Base-by-base conservation (phyloP, 2,797 vertebrate genomes). In the Halcyon smyrnensis region DNA sequence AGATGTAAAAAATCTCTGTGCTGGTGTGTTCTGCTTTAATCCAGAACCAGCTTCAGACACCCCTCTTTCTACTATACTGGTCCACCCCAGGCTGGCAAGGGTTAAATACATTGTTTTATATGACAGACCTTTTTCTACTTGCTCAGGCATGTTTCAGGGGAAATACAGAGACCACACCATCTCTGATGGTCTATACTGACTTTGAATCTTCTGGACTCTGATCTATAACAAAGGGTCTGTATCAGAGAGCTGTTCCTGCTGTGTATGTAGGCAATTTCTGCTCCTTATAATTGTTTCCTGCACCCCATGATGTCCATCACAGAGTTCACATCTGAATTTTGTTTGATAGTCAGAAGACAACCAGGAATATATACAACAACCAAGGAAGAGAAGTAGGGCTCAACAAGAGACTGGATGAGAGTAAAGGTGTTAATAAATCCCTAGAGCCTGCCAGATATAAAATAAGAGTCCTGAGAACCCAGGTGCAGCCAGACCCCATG, bases 161-260 rank as follows among this genome's bases (percentile, higher is more conserved):
- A 88, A 87, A 86, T 37, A 28, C 53, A 91, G 84, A 87, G 65
- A 50, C 37, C 1, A 11, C 19, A 28, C 28, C 23, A 43, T 68
- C 73, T 83, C 78, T 79, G 43, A 53, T 32, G 75, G 36, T 82
- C 86, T 77, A 27, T 70, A 89, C 0, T 0, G 81, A 32, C 86
- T 92, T 94, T 90, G 84, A 96, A 84, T 89, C 69, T 73, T 79
- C 59, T 4, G 10, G 78, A 32, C 86, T 96, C 51, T 92, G 95
- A 90, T 95, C 79, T 90, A 18, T 60, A 87, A 87, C 19, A 74
- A 89, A 32, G 63, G 12, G 51, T 86, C 82, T 76, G 85, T 82
- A 84, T 78, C 36, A 67, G 83, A 84, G 54, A 84, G 54, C 43
- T 84, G 36, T n/a, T 93, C 93, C 91, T 1, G 9, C 93, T 84